A percentile compares a stretch with the other conserved stretches of the same genome.
Evolutionary conservation across 2,113 vertebrate genomes (phyloP).

Genomic region (Plecturocebus donacophilus): DNA sequence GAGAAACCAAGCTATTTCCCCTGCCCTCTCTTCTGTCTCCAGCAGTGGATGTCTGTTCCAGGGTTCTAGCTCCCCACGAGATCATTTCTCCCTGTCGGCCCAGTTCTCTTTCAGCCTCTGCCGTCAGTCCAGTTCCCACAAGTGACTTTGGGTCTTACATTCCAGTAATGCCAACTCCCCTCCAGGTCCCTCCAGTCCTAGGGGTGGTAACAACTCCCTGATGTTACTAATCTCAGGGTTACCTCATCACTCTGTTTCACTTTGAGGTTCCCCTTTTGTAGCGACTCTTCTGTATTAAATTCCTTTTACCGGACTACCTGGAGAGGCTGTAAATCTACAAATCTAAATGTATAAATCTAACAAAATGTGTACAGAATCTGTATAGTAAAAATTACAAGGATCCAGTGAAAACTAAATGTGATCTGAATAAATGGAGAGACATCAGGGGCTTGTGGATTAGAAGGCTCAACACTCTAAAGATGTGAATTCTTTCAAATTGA

Average conservation of each 20-base stretch:
- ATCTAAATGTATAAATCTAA: slow-evolving; percentile 37
- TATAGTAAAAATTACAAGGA: slow-evolving; percentile 11
- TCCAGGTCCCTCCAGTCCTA: neutral
- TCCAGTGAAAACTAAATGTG: neutral
- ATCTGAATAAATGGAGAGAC: neutral
- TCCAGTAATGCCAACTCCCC: neutral
- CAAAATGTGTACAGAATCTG: neutral
- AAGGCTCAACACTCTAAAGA: neutral
- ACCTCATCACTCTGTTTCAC: neutral
- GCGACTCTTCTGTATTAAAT: neutral
- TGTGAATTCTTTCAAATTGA: neutral
- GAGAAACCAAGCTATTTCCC: neutral
- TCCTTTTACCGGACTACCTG: neutral
- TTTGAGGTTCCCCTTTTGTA: slow-evolving; percentile 23
- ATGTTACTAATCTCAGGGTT: neutral
- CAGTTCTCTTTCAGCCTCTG: neutral
- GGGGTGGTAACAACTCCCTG: neutral
- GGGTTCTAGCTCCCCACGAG: neutral
- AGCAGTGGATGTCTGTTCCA: neutral
- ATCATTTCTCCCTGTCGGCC: neutral
- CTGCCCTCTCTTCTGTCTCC: neutral
- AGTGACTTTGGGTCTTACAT: neutral
- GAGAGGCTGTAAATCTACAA: neutral
- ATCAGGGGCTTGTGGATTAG: neutral
- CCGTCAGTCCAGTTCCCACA: neutral